A percentile compares a stretch with the other conserved stretches of the same genome.
These are phyloP conservation scores for Scomber colias DNA, from an alignment of 2,113 vertebrate species.

Conservation along the genomic window DNA sequence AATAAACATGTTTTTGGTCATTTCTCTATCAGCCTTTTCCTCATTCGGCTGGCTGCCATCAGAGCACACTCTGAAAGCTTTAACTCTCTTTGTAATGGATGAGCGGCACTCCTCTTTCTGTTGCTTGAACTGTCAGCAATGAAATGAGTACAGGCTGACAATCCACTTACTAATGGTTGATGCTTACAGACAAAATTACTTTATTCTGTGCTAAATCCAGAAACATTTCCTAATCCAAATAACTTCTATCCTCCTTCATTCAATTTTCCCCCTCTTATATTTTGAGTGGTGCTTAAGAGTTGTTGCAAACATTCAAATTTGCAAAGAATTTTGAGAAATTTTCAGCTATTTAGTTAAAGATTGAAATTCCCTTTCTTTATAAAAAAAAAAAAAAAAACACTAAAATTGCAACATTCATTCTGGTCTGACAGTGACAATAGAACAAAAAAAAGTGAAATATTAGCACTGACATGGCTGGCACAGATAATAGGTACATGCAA, in stretches of 20 bases:
- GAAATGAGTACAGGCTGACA: neutral
- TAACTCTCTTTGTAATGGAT: neutral
- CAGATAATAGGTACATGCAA: slow-evolving; percentile 49
- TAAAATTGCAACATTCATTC: slow-evolving; percentile 64
- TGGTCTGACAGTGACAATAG: slow-evolving; percentile 49
- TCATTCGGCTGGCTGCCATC: neutral
- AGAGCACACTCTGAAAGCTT: slow-evolving; percentile 1
- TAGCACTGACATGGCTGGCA: slow-evolving; percentile 45
- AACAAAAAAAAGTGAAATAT: slow-evolving; percentile 29
- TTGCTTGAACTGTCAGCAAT: neutral
- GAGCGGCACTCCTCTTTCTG: neutral
- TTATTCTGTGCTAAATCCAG: neutral
- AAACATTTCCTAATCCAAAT: neutral
- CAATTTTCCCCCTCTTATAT: neutral
- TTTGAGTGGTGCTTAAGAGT: neutral
- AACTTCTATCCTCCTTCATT: neutral
- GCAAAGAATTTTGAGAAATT: slow-evolving; percentile 33
- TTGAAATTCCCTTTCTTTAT: neutral
- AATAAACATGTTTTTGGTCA: neutral
- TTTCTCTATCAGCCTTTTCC: neutral
- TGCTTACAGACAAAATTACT: neutral
- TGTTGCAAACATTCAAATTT: neutral
- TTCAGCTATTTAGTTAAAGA: slow-evolving; percentile 14
- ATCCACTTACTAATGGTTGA: too few relatives aligned
- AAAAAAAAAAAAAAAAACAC: neutral